Base-by-base conservation (phyloP, 2,113 vertebrate genomes). In the Notothenia coriiceps region DNA sequence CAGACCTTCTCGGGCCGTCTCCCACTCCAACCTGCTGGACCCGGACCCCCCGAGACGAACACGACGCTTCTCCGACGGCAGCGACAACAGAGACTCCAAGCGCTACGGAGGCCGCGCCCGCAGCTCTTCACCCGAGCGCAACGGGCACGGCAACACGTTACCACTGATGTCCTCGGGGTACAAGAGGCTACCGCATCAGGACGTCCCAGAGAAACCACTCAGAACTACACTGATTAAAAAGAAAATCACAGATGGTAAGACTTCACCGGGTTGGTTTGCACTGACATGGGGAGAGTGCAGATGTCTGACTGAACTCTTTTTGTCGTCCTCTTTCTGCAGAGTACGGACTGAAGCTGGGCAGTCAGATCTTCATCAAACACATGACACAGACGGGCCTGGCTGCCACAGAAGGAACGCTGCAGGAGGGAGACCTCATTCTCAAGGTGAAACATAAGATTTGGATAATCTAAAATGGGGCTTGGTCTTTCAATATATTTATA, bases 331-430 rank as follows among this genome's bases (percentile, higher is more conserved):
- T 50, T 14, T 60, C 35, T 87, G n/a, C 90, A 99, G 98, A 99
- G 82, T 99, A 98, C 0, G 98, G 98, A n/a, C 77, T 99, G 86
- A 98, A 97, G 87, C 90, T 99, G 62, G 98, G 98, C 6, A 99
- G 98, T 90, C 98, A 97, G 93, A 99, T 99, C 82, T 99, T 98
- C 87, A 97, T 99, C 91, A 99, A 99, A 78, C 97, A 98, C 91
- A 98, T 99, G 90, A 96, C 96, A 0, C 95, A 97, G 6, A 96
- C 94, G 0, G 96, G 98, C 43, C 86, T 99, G 79, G 98, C 98
- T 0, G 94, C 97, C 0, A 96, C 93, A 85, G 95, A 94, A 61
- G 93, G 89, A 0, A 95, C 95, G 0, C 91, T 99, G 65, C 97
- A 96, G 74, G 98, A 99, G 56, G 98, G 98, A 55, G 98, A 99